Evolutionary conservation across 1,140 invertebrate species (phyloP).

Genomic region (Phymastichus coffea): DNA sequence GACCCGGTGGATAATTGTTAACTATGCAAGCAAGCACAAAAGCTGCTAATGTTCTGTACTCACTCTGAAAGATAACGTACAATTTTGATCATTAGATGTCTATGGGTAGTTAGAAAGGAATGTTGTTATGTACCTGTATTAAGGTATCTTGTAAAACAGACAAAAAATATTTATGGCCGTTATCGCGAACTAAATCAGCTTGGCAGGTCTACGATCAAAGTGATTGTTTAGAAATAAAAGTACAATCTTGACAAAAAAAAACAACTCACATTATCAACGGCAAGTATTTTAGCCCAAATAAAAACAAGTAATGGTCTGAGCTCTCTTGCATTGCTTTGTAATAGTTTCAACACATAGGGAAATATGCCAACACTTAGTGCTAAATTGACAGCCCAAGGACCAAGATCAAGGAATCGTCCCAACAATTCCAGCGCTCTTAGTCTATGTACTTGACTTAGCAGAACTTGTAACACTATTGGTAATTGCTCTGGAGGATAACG

Average conservation of each 20-base stretch:
- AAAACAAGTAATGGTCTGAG: constrained; percentile 91
- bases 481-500: constrained; percentile 90
- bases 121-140: constrained; percentile 70
- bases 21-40: constrained; percentile 92
- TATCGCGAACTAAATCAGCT: constrained; percentile 92
- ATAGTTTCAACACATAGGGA: constrained; percentile 94
- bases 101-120: too few relatives aligned
- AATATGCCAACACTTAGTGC: constrained; percentile 97
- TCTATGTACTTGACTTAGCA: constrained; percentile 95
- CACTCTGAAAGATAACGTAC: constrained; percentile 68
- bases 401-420: constrained; percentile 93
- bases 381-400: constrained; percentile 95
- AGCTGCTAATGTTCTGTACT: constrained; percentile 85
- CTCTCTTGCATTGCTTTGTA: constrained; percentile 91
- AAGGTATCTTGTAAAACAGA: constrained; percentile 82
- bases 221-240: constrained; percentile 3
- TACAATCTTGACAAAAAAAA: constrained; percentile 2
- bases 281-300: constrained; percentile 99
- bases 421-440: constrained; percentile 91
- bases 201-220: constrained; percentile 78
- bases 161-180: constrained; percentile 93
- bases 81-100: background rate
- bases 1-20: constrained; percentile 82
- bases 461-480: constrained; percentile 96
- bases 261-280: constrained; percentile 85